Conservation (phyloP, 2,888 invertebrate genomes). For the Apoda limacodes region DNA sequence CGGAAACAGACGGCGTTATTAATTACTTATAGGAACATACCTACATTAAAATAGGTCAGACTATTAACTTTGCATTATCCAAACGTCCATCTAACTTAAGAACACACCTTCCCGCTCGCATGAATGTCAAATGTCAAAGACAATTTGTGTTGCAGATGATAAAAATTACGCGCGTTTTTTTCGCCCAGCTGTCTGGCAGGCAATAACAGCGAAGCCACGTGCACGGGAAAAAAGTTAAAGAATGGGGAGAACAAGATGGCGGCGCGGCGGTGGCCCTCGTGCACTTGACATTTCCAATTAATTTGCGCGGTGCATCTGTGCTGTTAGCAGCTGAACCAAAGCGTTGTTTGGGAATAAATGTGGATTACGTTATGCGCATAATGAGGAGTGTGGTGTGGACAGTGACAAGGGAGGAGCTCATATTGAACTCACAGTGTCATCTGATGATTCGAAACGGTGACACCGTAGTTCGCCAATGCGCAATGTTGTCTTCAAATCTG, state of each 20-base stretch:
- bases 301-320: slow-evolving; percentile 67
- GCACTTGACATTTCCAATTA: slow-evolving; percentile 71
- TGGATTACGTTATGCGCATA: slow-evolving; percentile 46
- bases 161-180: slow-evolving; percentile 38
- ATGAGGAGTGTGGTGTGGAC: slow-evolving; percentile 23
- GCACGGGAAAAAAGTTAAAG: slow-evolving; percentile 50
- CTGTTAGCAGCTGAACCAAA: slow-evolving; percentile 58
- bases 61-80: slow-evolving; percentile 44
- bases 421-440: too few species aligned
- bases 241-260: slow-evolving; percentile 54
- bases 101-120: slow-evolving; percentile 36
- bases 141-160: slow-evolving; percentile 32
- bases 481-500: too few species aligned
- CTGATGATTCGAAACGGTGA: too few species aligned
- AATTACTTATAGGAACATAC: too few species aligned
- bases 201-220: slow-evolving; percentile 49
- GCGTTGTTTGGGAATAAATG: slow-evolving; percentile 40
- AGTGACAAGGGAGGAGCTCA: background rate
- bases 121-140: slow-evolving; percentile 38
- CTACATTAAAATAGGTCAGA: slow-evolving; percentile 49
- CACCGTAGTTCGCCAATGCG: too few species aligned
- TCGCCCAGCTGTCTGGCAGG: slow-evolving; percentile 59
- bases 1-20: slow-evolving; percentile 47
- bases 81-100: slow-evolving; percentile 35
- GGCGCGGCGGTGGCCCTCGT: slow-evolving; percentile 48